A percentile compares a stretch with the other conserved stretches of the same genome.
Conservation (phyloP, 2,113 vertebrate species). For the Leucoraja erinaceus region DNA sequence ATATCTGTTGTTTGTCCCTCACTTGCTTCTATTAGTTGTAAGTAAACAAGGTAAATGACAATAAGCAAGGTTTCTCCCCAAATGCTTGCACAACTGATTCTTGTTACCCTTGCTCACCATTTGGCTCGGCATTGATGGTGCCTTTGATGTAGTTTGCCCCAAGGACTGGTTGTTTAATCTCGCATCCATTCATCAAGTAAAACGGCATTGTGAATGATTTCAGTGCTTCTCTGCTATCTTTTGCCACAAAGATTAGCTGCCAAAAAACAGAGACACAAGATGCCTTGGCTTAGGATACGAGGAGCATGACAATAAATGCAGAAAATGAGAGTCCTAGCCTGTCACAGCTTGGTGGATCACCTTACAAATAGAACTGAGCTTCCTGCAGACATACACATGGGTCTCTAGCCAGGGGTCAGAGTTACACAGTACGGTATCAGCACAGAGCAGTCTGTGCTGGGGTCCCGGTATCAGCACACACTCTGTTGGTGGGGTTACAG, state of each 20-base stretch:
- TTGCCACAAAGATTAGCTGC: slow-evolving; percentile 89
- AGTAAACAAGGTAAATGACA: too few species aligned
- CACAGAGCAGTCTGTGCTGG: too few species aligned
- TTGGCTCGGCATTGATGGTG: slow-evolving; percentile 74
- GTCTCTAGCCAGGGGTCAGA: too few species aligned
- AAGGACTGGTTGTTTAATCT: slow-evolving; percentile 92
- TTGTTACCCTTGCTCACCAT: slow-evolving; percentile 58
- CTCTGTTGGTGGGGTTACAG: too few species aligned
- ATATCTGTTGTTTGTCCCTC: not conserved
- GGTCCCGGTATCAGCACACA: too few species aligned
- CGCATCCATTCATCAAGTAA: slow-evolving; percentile 89
- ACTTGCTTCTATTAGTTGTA: not conserved
- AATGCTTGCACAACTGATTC: not conserved
- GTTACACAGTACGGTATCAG: too few species aligned
- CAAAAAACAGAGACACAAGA: slow-evolving; percentile 35
- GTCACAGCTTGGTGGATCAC: too few species aligned
- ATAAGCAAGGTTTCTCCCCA: not conserved
- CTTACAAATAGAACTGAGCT: too few species aligned
- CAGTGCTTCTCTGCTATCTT: slow-evolving; percentile 73
- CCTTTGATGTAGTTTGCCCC: slow-evolving; percentile 95
- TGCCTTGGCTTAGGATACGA: not conserved
- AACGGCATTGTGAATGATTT: slow-evolving; percentile 97
- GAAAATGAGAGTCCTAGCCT: not conserved
- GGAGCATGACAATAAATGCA: not conserved
- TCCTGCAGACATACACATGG: too few species aligned